phyloP scores from a whole-genome alignment of 92 coral and sea anemone species.

The Epizoanthus illoricatus region DNA sequence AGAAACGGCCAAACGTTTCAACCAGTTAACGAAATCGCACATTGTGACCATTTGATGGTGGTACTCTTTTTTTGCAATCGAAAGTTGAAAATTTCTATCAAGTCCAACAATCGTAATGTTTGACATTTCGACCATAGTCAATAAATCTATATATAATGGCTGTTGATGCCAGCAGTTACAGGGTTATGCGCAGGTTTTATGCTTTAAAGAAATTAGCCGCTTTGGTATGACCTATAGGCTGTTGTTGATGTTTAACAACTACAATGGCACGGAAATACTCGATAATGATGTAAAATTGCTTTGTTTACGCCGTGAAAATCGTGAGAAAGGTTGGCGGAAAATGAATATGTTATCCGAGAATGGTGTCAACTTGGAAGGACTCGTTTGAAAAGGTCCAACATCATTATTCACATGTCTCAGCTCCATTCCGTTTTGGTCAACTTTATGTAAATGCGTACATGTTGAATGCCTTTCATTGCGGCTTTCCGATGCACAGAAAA shows the following conservation, averaged over 20 bases:
- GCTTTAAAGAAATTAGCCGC: slow-evolving; percentile 39
- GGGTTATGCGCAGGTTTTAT: slow-evolving; percentile 43
- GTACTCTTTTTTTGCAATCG: background rate
- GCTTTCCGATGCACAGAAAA: background rate
- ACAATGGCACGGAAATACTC: slow-evolving; percentile 30
- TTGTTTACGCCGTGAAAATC: slow-evolving; percentile 33
- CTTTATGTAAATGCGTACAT: background rate
- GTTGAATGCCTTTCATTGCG: background rate
- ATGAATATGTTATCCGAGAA: slow-evolving; percentile 18
- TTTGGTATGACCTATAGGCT: slow-evolving; percentile 23
- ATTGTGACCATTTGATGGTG: background rate
- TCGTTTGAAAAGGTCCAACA: background rate
- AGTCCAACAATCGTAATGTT: slow-evolving; percentile 8
- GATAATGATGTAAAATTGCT: slow-evolving; percentile 39
- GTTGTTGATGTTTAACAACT: slow-evolving; percentile 30
- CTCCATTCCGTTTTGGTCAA: background rate
- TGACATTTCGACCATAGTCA: slow-evolving; percentile 3
- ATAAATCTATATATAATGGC: slow-evolving; percentile 17
- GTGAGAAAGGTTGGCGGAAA: slow-evolving; percentile 28
- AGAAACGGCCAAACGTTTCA: background rate
- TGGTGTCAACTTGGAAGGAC: slow-evolving; percentile 16
- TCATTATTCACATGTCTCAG: slow-evolving; percentile 1
- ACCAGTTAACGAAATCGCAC: background rate
- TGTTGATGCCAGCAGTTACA: slow-evolving; percentile 24
- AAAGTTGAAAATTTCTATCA: background rate